Evolutionary conservation across 2,888 invertebrate genomes (phyloP), one percentile per base, ranked within the genome.

Genomic region (Hylaea fasciaria): DNA sequence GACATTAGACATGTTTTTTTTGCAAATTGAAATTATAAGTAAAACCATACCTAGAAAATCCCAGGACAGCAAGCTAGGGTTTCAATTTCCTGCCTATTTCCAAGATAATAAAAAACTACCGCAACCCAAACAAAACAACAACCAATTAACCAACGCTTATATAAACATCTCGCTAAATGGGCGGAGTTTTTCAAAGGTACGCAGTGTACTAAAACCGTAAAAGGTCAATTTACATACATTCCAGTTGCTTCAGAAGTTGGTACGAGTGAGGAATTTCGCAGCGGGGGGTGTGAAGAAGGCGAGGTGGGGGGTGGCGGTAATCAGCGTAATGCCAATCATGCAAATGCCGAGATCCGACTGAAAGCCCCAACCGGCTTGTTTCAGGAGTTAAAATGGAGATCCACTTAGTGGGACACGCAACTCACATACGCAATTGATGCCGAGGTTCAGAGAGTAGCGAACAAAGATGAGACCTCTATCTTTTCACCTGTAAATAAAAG

Each of bases 321-420:
- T 91, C 90, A 91, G 88, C 87, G 90, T 91, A 91, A 91, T 92
- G 80, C 85, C 91, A 92, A 92, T 92, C 91, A 92, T 92, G 91
- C 91, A 91, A 92, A 92, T 92, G 87, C 78, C 86, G 91, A 91
- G 91, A 90, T 89, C 87, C 91, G 81, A 87, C 90, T 92, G 91
- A 92, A 91, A 91, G 91, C 91, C 86, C 87, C 89, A 87, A 88
- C 89, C 85, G 87, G 89, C 89, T 91, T 90, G 91, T 91, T 92
- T 91, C 91, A 91, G 91, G 91, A 92, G 91, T 91, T 92, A 92
- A 92, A 92, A 92, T 91, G 91, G 87, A 91, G 91, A 92, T 91
- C 91, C 91, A 92, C 90, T 92, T 91, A 91, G 87, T 83, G 83
- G 81, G 83, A 78, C 86, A 91, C 91, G 91, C 89, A 85, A 71